Percentiles rank a stretch among this genome's conserved stretches.
These are phyloP conservation scores for Drosophila carrolli DNA, from an alignment of 1,140 invertebrate species.

Conservation along the genomic window DNA sequence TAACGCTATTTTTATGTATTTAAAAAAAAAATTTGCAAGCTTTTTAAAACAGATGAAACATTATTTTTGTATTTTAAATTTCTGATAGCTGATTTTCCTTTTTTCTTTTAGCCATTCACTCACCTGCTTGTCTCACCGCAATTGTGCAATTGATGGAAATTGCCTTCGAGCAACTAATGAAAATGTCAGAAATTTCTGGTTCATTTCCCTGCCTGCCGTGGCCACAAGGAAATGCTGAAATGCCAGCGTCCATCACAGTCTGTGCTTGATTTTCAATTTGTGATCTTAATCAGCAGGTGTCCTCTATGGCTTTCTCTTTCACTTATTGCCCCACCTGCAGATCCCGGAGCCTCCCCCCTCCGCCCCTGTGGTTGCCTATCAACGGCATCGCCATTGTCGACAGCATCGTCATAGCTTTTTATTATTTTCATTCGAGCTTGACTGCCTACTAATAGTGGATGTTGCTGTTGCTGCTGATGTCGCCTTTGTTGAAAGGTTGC, in stretches of 20 bases:
- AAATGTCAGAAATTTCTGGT: constrained; percentile 42
- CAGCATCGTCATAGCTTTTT: constrained; percentile 67
- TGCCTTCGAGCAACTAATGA: constrained; percentile 36
- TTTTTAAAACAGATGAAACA: no score
- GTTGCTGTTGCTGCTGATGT: constrained; percentile 51
- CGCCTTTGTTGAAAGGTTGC: constrained; percentile 70
- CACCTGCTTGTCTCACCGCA: background rate
- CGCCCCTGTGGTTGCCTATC: constrained; percentile 52
- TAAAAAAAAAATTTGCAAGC: no score
- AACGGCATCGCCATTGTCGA: constrained; percentile 55
- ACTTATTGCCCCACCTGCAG: constrained; percentile 9
- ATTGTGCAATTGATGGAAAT: constrained; percentile 31
- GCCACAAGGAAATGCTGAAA: background rate
- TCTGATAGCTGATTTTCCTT: background rate
- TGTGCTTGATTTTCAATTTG: constrained; percentile 80
- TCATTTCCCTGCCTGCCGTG: constrained; percentile 6
- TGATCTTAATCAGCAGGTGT: constrained; percentile 84
- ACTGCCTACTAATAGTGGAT: constrained; percentile 70
- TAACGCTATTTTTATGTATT: no score
- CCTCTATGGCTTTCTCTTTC: constrained; percentile 50
- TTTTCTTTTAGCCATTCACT: background rate
- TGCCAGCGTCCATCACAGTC: background rate
- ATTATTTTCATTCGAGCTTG: constrained; percentile 74
- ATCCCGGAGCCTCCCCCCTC: no score
- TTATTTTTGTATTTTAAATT: background rate